Evolutionary conservation across 2,113 vertebrate species (phyloP).

Genomic region (Indicator maculatus): DNA sequence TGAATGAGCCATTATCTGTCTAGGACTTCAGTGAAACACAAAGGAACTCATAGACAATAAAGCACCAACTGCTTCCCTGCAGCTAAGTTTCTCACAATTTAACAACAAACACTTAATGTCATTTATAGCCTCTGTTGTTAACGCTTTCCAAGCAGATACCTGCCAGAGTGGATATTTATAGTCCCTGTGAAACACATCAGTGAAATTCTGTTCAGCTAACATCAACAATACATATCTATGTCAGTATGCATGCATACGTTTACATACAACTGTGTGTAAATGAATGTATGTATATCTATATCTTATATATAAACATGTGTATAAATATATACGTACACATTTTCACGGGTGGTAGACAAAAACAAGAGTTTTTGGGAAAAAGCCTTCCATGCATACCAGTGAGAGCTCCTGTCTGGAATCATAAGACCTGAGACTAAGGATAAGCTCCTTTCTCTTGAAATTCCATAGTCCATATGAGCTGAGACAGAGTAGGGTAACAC

Average conservation of each 20-base stretch:
- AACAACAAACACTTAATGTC: conserved; percentile 43
- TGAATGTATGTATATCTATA: background rate
- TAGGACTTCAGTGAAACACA: conserved; percentile 50
- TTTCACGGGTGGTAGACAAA: background rate
- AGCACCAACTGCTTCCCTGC: conserved; percentile 60
- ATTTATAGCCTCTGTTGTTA: conserved; percentile 40
- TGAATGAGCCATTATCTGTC: conserved; percentile 26
- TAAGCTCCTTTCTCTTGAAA: background rate
- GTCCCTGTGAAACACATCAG: background rate
- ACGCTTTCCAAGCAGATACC: conserved; percentile 8
- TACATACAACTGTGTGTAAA: background rate
- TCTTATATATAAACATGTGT: background rate
- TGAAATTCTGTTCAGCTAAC: background rate
- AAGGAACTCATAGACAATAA: conserved; percentile 51
- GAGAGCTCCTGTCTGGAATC: background rate
- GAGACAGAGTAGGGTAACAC: background rate
- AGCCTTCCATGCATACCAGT: background rate
- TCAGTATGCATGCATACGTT: background rate
- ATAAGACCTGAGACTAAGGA: background rate
- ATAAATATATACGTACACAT: background rate
- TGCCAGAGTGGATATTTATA: background rate
- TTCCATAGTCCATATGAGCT: background rate
- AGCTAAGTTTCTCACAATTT: conserved; percentile 59
- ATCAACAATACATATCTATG: background rate
- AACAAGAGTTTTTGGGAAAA: background rate